These are phyloP conservation scores for Heliornis fulica DNA, from an alignment of 2,113 vertebrate species.

Conservation along the genomic window DNA sequence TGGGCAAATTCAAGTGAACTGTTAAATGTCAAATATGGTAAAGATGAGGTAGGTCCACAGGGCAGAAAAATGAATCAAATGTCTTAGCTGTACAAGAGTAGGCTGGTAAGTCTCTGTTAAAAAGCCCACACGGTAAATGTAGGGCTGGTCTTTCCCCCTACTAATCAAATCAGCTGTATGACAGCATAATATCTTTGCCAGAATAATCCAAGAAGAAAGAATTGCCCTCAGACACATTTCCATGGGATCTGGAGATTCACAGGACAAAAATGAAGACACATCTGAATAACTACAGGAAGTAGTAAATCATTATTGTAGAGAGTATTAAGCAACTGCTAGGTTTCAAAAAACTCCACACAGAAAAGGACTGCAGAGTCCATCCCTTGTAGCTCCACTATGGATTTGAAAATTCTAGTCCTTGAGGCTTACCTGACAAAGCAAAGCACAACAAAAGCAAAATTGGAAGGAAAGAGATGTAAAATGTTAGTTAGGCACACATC, in stretches of 20 bases:
- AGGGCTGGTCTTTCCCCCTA: not conserved
- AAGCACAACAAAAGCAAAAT: not conserved
- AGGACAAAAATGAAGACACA: not conserved
- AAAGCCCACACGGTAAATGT: not conserved
- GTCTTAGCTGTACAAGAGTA: not conserved
- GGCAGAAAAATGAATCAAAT: not conserved
- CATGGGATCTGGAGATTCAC: not conserved
- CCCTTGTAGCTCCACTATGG: not conserved
- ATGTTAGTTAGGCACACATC: not conserved
- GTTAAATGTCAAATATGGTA: conserved; percentile 25
- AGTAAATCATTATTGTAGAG: not conserved
- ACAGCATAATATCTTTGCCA: not conserved
- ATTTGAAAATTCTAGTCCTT: not conserved
- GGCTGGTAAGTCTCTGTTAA: not conserved
- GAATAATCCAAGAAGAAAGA: not conserved
- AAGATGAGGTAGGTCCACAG: not conserved
- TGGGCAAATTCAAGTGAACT: conserved; percentile 23
- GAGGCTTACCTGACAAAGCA: not conserved
- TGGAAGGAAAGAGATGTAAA: not conserved
- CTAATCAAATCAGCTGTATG: not conserved
- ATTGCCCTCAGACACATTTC: not conserved
- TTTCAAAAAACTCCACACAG: not conserved
- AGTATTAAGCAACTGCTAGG: not conserved
- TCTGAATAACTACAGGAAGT: not conserved
- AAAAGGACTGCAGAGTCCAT: not conserved